phyloP scores from a whole-genome alignment of 2,888 invertebrate species.

The Liopterus haemorrhoidalis region DNA sequence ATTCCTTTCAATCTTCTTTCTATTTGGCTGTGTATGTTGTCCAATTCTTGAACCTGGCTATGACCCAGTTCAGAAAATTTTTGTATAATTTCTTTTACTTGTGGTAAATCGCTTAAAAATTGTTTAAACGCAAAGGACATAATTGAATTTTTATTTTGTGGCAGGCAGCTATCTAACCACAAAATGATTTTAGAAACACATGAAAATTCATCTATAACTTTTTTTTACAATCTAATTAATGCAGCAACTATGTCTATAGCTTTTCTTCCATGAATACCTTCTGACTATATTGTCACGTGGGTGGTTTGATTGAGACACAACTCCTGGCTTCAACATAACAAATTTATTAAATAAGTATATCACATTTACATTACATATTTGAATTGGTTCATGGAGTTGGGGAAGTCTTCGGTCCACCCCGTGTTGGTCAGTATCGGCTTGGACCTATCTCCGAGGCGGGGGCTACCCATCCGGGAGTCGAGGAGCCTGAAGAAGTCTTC shows the following conservation, averaged over 20 bases:
- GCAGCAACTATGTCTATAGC: conserved; percentile 22
- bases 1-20: conserved; percentile 20
- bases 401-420: too few species aligned
- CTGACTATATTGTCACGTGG: too few species aligned
- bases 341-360: too few species aligned
- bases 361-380: too few species aligned
- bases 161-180: conserved; percentile 25
- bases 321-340: too few species aligned
- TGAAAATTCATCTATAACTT: conserved; percentile 11
- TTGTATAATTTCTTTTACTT: conserved; percentile 21
- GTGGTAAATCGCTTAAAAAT: conserved; percentile 13
- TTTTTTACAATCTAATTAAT: conserved; percentile 20
- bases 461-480: too few species aligned
- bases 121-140: conserved; percentile 22
- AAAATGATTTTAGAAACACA: conserved; percentile 20
- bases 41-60: conserved; percentile 25
- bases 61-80: conserved; percentile 28
- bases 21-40: conserved; percentile 22
- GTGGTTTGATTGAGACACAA: too few species aligned
- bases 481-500: too few species aligned
- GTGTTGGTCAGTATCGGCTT: too few species aligned
- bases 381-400: too few species aligned
- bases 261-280: conserved; percentile 14
- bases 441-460: too few species aligned
- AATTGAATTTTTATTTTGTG: conserved; percentile 24